These are phyloP conservation scores for Alloplasta piceator DNA, from an alignment of 2,888 invertebrate genomes.

Conservation along the genomic window DNA sequence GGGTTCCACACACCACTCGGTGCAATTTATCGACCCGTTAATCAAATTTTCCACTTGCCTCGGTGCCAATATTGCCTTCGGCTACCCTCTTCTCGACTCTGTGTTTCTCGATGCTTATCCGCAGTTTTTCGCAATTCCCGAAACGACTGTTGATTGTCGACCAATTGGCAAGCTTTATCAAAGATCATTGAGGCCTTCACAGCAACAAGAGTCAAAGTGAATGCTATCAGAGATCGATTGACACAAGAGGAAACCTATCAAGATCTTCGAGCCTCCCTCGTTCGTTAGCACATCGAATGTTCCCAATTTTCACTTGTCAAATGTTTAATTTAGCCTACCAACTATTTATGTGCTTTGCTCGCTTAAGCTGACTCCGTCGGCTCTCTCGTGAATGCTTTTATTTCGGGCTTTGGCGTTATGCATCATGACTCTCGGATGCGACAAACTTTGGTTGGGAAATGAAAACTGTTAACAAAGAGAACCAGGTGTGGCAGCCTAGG, in stretches of 20 bases:
- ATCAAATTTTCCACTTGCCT: constrained; percentile 57
- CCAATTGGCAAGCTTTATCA: too few species aligned
- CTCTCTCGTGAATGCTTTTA: too few species aligned
- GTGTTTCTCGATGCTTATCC: constrained; percentile 17
- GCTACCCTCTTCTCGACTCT: constrained; percentile 43
- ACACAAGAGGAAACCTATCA: too few species aligned
- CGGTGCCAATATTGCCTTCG: constrained; percentile 33
- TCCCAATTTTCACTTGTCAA: too few species aligned
- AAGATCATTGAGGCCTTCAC: too few species aligned
- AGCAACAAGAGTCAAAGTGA: too few species aligned
- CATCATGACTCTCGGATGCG: background rate
- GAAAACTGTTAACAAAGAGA: background rate
- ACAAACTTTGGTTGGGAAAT: background rate
- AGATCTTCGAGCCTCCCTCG: too few species aligned
- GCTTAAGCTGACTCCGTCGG: too few species aligned
- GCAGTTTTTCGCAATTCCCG: constrained; percentile 61
- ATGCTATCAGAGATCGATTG: too few species aligned
- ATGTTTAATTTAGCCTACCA: too few species aligned
- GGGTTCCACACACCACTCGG: constrained; percentile 36
- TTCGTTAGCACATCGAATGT: too few species aligned
- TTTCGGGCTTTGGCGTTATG: background rate
- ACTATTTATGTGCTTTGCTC: too few species aligned
- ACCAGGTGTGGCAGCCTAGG: background rate
- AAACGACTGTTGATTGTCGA: constrained; percentile 69
- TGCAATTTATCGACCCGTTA: constrained; percentile 59